These are phyloP conservation scores for Nezara viridula DNA, from an alignment of 2,888 invertebrate genomes.

Conservation along the genomic window DNA sequence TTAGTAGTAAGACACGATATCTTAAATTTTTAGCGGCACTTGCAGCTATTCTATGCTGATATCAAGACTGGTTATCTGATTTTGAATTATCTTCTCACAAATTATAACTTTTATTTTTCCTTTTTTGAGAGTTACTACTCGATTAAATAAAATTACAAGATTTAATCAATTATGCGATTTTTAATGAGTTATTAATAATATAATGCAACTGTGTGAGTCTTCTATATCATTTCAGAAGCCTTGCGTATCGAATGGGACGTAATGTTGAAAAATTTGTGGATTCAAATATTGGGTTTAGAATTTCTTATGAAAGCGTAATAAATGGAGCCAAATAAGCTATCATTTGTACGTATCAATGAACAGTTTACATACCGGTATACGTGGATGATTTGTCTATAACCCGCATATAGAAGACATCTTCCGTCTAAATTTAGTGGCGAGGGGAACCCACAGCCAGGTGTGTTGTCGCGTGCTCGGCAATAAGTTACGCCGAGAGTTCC, in stretches of 20 bases:
- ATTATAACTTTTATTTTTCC: background rate
- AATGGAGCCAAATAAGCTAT: too few species aligned
- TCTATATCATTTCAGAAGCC: too few species aligned
- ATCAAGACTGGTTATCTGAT: background rate
- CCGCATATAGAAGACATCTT: constrained; percentile 28
- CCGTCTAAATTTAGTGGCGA: constrained; percentile 40
- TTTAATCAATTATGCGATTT: too few species aligned
- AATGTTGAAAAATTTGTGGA: too few species aligned
- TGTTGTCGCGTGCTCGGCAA: constrained; percentile 42
- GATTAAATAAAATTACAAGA: background rate
- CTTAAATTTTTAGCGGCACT: constrained; percentile 11
- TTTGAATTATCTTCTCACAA: background rate
- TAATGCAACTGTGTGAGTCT: too few species aligned
- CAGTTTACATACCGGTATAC: background rate
- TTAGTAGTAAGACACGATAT: constrained; percentile 17
- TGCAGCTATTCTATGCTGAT: background rate
- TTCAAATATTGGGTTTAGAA: too few species aligned
- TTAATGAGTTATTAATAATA: too few species aligned
- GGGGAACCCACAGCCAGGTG: constrained; percentile 45
- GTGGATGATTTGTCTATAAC: background rate
- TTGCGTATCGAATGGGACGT: too few species aligned
- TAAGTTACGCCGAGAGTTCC: constrained; percentile 48
- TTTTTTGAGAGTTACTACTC: background rate
- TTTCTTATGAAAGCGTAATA: too few species aligned
- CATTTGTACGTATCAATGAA: background rate